These are phyloP conservation scores for Drosophila acutilabella DNA, from an alignment of 2,888 invertebrate species.

Conservation along the genomic window DNA sequence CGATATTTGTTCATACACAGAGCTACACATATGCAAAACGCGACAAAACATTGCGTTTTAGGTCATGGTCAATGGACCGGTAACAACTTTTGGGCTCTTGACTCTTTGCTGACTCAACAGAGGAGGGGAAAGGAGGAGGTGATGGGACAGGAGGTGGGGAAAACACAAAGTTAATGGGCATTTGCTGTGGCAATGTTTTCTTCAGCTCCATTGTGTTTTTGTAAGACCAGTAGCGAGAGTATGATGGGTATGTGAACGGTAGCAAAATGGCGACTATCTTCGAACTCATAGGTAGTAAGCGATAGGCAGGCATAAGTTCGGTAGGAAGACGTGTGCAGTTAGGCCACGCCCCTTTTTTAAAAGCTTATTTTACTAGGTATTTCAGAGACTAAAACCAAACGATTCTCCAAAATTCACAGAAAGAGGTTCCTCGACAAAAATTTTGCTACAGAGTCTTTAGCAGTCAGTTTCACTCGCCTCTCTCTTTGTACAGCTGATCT, in stretches of 20 bases:
- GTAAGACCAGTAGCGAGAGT: not conserved
- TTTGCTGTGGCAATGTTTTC: constrained; percentile 40
- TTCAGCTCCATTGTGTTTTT: constrained; percentile 31
- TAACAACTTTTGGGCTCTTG: constrained; percentile 8
- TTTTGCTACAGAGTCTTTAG: no score
- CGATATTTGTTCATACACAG: constrained; percentile 47
- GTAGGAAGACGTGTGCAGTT: no score
- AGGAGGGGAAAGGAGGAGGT: not conserved
- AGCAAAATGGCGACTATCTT: no score
- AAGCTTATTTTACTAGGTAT: no score
- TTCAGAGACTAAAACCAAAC: no score
- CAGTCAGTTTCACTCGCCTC: no score
- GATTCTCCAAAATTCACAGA: no score
- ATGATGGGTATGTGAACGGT: not conserved
- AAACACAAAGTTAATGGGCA: constrained; percentile 14
- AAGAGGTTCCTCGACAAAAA: no score
- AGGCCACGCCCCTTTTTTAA: no score
- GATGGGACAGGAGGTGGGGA: not conserved
- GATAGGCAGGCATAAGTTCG: no score
- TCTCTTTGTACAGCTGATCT: not conserved
- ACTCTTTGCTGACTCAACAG: not conserved
- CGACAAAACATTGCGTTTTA: constrained; percentile 53
- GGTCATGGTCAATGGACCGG: constrained; percentile 80
- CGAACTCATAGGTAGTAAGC: no score
- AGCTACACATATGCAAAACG: constrained; percentile 62